Conservation (phyloP, 2,888 invertebrate species). For the Melikaiella ostensackeni region DNA sequence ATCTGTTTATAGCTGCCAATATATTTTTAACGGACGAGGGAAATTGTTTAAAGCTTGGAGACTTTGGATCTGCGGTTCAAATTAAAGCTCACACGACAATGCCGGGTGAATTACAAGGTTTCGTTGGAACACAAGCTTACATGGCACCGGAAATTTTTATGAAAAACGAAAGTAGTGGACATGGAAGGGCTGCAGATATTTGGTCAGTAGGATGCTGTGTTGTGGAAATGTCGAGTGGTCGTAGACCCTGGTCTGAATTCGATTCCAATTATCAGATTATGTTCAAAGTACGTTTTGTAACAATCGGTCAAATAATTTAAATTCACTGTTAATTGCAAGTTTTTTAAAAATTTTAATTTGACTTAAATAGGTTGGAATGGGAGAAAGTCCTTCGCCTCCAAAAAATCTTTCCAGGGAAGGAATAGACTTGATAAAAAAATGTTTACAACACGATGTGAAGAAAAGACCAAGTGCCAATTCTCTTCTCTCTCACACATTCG, state of each 20-base stretch:
- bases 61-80: conserved; percentile 96
- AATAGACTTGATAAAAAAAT: conserved; percentile 86
- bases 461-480: conserved; percentile 84
- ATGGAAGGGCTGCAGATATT: conserved; percentile 95
- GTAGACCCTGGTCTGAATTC: conserved; percentile 95
- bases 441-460: conserved; percentile 90
- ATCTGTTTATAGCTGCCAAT: conserved; percentile 85
- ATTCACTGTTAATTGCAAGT: too few species aligned
- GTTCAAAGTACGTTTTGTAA: conserved; percentile 79
- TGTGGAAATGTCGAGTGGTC: conserved; percentile 96
- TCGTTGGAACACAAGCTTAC: conserved; percentile 96
- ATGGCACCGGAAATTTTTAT: conserved; percentile 98
- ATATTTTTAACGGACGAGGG: conserved; percentile 94
- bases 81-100: conserved; percentile 92
- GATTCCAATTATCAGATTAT: conserved; percentile 97
- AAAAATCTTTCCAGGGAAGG: conserved; percentile 89
- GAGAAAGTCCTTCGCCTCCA: conserved; percentile 88
- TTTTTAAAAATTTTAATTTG: conserved; percentile 51
- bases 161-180: conserved; percentile 87
- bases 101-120: conserved; percentile 91
- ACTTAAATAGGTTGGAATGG: conserved; percentile 91
- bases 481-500: conserved; percentile 87
- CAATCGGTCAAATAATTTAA: background rate
- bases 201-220: conserved; percentile 98
- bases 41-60: conserved; percentile 93